Evolutionary conservation across 2,797 vertebrate genomes (phyloP).

Genomic region (Sebastes taczanowskii): DNA sequence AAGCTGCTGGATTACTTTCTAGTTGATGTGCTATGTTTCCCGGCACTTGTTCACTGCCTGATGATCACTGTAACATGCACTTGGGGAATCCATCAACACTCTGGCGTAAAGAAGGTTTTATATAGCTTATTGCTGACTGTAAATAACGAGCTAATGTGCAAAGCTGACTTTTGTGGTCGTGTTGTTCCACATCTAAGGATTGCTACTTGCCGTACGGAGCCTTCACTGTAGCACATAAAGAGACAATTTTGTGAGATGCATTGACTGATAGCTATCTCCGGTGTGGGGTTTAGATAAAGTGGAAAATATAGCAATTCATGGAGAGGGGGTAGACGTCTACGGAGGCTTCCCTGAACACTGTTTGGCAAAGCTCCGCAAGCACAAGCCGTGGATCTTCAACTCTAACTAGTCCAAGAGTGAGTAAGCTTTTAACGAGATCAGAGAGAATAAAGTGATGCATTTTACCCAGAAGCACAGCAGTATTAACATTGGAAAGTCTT

Average conservation of each 20-base stretch:
- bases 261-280: slow-evolving; percentile 42
- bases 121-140: slow-evolving; percentile 59
- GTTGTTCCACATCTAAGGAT: slow-evolving; percentile 40
- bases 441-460: slow-evolving; percentile 60
- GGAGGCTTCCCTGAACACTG: slow-evolving; percentile 34
- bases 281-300: slow-evolving; percentile 35
- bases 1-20: slow-evolving; percentile 61
- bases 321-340: slow-evolving; percentile 29
- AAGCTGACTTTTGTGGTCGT: slow-evolving; percentile 60
- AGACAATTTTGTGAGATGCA: slow-evolving; percentile 31
- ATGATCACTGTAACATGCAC: slow-evolving; percentile 63
- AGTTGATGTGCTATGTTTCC: slow-evolving; percentile 56
- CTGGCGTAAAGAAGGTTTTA: slow-evolving; percentile 49
- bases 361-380: slow-evolving; percentile 58
- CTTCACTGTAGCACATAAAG: slow-evolving; percentile 1
- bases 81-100: slow-evolving; percentile 66
- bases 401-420: slow-evolving; percentile 59
- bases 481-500: slow-evolving; percentile 34
- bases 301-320: slow-evolving; percentile 54
- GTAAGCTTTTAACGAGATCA: slow-evolving; percentile 69
- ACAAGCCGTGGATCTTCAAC: slow-evolving; percentile 43
- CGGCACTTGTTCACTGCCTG: slow-evolving; percentile 45
- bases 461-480: slow-evolving; percentile 54
- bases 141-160: slow-evolving; percentile 66
- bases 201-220: slow-evolving; percentile 15